Conservation (phyloP, 2,113 vertebrate species). For the Chinchilla lanigera region DNA sequence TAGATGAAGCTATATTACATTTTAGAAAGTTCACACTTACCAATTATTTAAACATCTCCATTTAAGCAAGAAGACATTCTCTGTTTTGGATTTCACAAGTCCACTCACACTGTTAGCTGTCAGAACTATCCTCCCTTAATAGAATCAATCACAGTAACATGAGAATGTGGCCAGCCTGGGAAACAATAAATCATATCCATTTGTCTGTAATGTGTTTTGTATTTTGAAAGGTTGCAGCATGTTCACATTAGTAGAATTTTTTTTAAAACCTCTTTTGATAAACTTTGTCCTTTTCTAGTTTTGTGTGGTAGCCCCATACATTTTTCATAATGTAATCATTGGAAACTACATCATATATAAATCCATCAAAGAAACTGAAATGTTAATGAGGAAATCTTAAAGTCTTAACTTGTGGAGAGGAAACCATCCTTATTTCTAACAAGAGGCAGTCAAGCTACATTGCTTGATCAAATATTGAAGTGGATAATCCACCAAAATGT, state of each 20-base stretch:
- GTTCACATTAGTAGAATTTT: not conserved
- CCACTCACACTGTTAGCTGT: constrained; percentile 22
- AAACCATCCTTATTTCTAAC: not conserved
- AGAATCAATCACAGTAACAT: not conserved
- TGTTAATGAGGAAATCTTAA: not conserved
- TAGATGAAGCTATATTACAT: constrained; percentile 9
- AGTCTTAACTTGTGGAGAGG: not conserved
- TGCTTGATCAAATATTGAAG: constrained; percentile 27
- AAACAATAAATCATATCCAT: not conserved
- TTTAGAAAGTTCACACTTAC: constrained; percentile 28
- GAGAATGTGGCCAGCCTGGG: not conserved
- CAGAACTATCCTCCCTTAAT: not conserved
- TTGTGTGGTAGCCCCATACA: not conserved
- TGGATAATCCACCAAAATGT: constrained; percentile 51
- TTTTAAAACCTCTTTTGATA: not conserved
- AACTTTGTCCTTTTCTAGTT: constrained; percentile 12
- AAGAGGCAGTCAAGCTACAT: not conserved
- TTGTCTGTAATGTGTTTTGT: not conserved
- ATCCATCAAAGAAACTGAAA: not conserved
- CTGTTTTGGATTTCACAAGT: constrained; percentile 43
- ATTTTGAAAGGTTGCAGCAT: not conserved
- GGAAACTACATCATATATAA: not conserved
- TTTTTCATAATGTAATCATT: not conserved
- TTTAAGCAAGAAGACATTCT: not conserved
- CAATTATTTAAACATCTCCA: constrained; percentile 16